These are phyloP conservation scores for Gorsachius goisagi DNA, from an alignment of 2,113 vertebrate genomes.

Conservation along the genomic window DNA sequence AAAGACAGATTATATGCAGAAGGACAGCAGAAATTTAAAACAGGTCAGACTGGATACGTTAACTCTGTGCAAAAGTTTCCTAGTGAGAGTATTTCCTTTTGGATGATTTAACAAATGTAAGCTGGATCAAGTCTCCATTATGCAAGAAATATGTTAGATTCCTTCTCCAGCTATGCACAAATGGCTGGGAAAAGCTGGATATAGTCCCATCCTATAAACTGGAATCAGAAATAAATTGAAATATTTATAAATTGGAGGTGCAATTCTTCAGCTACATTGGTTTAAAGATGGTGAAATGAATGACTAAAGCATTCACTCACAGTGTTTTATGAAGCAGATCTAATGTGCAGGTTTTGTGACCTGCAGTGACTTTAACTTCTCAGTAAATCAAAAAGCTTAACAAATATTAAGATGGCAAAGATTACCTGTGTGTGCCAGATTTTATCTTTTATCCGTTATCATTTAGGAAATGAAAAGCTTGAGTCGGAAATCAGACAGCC, in stretches of 20 bases:
- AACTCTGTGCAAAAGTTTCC: conserved; percentile 9
- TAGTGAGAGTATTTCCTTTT: conserved; percentile 42
- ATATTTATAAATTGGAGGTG: conserved; percentile 74
- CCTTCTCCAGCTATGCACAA: conserved; percentile 48
- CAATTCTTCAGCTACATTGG: conserved; percentile 76
- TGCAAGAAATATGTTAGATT: conserved; percentile 42
- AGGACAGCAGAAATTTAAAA: not conserved
- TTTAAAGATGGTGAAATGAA: conserved; percentile 74
- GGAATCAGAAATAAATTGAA: conserved; percentile 72
- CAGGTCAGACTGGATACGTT: not conserved
- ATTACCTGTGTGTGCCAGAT: conserved; percentile 73
- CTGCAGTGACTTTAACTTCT: conserved; percentile 73
- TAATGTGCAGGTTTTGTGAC: conserved; percentile 76
- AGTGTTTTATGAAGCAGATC: conserved; percentile 77
- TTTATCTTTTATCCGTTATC: conserved; percentile 70
- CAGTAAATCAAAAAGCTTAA: conserved; percentile 81
- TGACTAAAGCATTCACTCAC: conserved; percentile 67
- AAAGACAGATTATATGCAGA: not conserved
- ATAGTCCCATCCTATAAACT: conserved; percentile 52
- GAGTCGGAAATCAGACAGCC: conserved; percentile 52
- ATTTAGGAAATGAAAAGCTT: conserved; percentile 71
- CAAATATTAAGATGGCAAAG: conserved; percentile 79
- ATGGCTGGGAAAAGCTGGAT: conserved; percentile 44
- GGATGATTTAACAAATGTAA: conserved; percentile 55
- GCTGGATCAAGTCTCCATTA: conserved; percentile 32